Evolutionary conservation across 2,797 vertebrate genomes (phyloP).

Genomic region (Pipistrellus nathusii): DNA sequence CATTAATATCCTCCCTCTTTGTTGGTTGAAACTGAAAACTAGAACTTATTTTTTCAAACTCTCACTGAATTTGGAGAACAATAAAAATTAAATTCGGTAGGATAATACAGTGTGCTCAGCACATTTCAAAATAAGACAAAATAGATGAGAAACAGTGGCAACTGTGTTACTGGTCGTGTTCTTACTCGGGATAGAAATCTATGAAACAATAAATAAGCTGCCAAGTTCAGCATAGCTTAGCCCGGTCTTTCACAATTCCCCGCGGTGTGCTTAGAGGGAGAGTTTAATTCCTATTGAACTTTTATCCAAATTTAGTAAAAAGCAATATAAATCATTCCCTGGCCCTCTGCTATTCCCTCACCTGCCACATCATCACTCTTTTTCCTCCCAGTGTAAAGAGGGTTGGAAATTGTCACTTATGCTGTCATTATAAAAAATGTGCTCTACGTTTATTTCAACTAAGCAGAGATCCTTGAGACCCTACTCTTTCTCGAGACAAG

Average conservation of each 20-base stretch:
- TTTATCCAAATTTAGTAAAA: constrained; percentile 78
- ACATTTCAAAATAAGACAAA: constrained; percentile 66
- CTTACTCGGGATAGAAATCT: constrained; percentile 81
- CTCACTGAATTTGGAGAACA: background rate
- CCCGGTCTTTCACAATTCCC: constrained; percentile 77
- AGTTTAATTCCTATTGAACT: constrained; percentile 81
- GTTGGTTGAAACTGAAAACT: background rate
- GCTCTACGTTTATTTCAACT: background rate
- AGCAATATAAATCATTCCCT: constrained; percentile 56
- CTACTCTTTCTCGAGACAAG: background rate
- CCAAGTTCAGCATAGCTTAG: constrained; percentile 74
- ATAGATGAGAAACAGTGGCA: constrained; percentile 59
- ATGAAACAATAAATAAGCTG: constrained; percentile 83
- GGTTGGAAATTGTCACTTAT: constrained; percentile 30
- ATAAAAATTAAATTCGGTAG: constrained; percentile 72
- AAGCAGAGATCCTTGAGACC: background rate
- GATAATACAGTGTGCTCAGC: constrained; percentile 43
- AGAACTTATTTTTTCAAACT: background rate
- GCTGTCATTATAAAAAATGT: constrained; percentile 61
- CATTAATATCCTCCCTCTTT: background rate
- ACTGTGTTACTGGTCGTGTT: constrained; percentile 56
- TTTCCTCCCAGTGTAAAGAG: background rate
- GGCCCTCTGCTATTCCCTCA: background rate
- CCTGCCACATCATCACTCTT: constrained; percentile 50
- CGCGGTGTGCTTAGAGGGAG: constrained; percentile 67